Base-by-base conservation (phyloP, 2,797 vertebrate genomes). In the Taeniopygia guttata region DNA sequence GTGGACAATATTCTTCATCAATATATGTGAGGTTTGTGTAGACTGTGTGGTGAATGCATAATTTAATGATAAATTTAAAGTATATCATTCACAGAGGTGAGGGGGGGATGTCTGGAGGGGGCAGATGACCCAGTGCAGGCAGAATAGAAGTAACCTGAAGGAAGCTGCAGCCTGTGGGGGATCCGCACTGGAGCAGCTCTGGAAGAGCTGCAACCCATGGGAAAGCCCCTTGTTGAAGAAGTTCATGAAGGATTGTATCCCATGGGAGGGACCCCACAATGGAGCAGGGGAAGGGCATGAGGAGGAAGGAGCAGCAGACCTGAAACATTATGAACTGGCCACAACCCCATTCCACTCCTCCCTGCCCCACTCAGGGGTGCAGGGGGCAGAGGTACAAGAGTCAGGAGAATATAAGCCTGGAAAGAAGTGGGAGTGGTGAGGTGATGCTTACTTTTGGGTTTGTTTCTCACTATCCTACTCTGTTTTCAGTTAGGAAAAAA, bases 341-440 rank as follows among this genome's bases (percentile, higher is more conserved):
- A 0, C 23, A 63, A 23, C 5, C 9, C 11, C 8, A 16, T 63
- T 75, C 16, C 38, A 13, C 23, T 15, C 4, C 7, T 38, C 13
- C 5, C 11, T 32, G 30, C 23, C 7, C 7, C 4, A 3, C 7
- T 18, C 1, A 0, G 8, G 32, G 19, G 6, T 6, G 16, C 0
- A 0, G 0, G 1, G 3, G 9, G 2, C 52, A 40, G 20, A 69
- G 2, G 26, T 20, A 69, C 11, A n/a, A n/a, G n/a, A n/a, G n/a
- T n/a, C n/a, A n/a, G n/a, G n/a, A n/a, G n/a, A n/a, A n/a, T n/a
- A n/a, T n/a, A n/a, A n/a, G n/a, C n/a, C 17, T 54, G n/a, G 51
- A 66, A 84, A 64, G n/a, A 55, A 70, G 27, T 11, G 4, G 5
- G 4, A 64, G 16, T 5, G 22, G 19, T 27, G 26, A 36, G 16